A percentile compares a stretch with the other conserved stretches of the same genome.
These are phyloP conservation scores for Antrozous pallidus DNA, from an alignment of 2,797 vertebrate genomes.

Conservation along the genomic window DNA sequence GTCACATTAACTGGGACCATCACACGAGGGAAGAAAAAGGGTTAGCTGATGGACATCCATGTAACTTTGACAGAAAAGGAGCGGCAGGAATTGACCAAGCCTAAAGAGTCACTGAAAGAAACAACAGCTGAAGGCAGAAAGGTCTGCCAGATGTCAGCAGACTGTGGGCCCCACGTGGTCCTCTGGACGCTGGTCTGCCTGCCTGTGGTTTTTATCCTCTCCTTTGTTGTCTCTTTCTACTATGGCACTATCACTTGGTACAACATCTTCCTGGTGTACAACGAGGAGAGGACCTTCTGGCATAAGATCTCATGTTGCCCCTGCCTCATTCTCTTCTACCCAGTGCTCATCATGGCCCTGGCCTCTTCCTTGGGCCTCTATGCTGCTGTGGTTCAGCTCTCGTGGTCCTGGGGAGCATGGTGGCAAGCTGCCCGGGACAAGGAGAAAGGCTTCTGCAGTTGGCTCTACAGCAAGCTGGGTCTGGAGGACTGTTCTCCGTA, in stretches of 20 bases:
- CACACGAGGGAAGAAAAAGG: constrained; percentile 98
- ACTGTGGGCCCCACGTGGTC: constrained; percentile 92
- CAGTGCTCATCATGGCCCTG: constrained; percentile 94
- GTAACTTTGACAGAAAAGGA: constrained; percentile 95
- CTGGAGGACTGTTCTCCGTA: constrained; percentile 98
- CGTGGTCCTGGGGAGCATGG: constrained; percentile 96
- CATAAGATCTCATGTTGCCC: constrained; percentile 98
- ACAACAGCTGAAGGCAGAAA: constrained; percentile 81
- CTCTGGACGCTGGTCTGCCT: constrained; percentile 95
- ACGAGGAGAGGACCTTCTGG: constrained; percentile 99
- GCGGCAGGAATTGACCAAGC: constrained; percentile 92
- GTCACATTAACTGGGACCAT: constrained; percentile 98
- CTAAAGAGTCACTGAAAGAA: constrained; percentile 88
- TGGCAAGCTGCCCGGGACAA: constrained; percentile 94
- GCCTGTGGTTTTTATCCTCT: constrained; percentile 93
- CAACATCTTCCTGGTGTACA: constrained; percentile 98
- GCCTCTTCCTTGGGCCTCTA: constrained; percentile 93
- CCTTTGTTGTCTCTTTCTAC: constrained; percentile 97
- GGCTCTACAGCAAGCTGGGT: constrained; percentile 96
- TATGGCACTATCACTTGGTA: constrained; percentile 99
- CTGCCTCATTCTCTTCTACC: constrained; percentile 98
- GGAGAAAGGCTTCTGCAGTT: constrained; percentile 99
- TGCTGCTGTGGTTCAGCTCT: constrained; percentile 93
- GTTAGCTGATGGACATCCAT: constrained; percentile 98
- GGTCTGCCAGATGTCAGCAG: constrained; percentile 86